Evolutionary conservation across 2,797 vertebrate species (phyloP).

Genomic region (Adrianichthys oophorus): DNA sequence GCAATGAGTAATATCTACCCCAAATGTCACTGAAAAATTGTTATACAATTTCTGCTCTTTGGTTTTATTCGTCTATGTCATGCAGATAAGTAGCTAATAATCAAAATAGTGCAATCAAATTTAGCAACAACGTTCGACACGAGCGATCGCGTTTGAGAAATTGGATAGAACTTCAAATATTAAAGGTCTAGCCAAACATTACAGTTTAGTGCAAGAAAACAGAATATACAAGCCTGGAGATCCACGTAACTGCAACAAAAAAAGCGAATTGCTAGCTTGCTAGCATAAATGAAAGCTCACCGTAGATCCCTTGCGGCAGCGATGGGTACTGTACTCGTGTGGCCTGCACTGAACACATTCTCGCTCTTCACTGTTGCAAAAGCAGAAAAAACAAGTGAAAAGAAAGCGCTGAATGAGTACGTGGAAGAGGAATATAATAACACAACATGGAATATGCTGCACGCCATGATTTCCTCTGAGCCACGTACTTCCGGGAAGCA

Average conservation of each 20-base stretch:
- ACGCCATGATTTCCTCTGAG: constrained; percentile 74
- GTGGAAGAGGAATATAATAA: constrained; percentile 19
- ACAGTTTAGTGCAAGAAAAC: not conserved
- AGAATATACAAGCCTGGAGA: not conserved
- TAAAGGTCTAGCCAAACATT: not conserved
- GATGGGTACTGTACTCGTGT: constrained; percentile 35
- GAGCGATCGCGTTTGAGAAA: not conserved
- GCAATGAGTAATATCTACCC: too few relatives aligned
- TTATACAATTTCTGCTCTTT: not conserved
- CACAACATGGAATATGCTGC: constrained; percentile 8
- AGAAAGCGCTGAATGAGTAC: constrained; percentile 1
- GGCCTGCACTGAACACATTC: constrained; percentile 66
- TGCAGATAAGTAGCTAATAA: not conserved
- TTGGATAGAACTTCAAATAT: not conserved
- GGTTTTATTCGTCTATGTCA: too few relatives aligned
- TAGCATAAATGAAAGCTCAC: constrained; percentile 47
- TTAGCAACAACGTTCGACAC: not conserved
- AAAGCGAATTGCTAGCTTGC: constrained; percentile 15
- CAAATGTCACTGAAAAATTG: too few relatives aligned
- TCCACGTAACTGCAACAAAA: not conserved
- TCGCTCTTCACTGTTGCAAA: constrained; percentile 32
- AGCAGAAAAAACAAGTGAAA: constrained; percentile 10
- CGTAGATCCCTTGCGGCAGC: constrained; percentile 70
- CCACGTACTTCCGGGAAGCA: constrained; percentile 78
- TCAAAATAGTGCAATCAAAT: constrained; percentile 6